Evolutionary conservation across 1,140 invertebrate species (phyloP).

Genomic region (Uloborus diversus): DNA sequence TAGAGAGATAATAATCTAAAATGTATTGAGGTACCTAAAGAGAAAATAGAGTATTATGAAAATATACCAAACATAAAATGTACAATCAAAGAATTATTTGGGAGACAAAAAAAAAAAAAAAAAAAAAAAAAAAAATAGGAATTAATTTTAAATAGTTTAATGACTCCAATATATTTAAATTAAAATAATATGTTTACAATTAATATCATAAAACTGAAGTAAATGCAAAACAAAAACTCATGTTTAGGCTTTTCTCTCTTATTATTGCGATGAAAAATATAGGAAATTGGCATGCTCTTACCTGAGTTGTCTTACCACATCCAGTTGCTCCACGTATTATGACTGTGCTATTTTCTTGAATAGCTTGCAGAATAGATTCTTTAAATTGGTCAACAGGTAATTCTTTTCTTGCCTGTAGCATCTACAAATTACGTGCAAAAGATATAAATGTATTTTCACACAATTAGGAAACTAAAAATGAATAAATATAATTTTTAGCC

Average conservation of each 20-base stretch:
- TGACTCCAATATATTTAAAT: not conserved
- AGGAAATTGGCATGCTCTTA: constrained; percentile 56
- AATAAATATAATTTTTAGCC: too few relatives aligned
- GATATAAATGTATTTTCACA: too few relatives aligned
- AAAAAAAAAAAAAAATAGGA: not conserved
- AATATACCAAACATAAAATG: too few relatives aligned
- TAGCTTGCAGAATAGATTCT: constrained; percentile 80
- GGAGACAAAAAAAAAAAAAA: not conserved
- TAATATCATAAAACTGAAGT: too few relatives aligned
- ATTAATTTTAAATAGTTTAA: not conserved
- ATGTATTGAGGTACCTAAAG: constrained; percentile 92
- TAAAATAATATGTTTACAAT: too few relatives aligned
- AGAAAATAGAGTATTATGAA: too few relatives aligned
- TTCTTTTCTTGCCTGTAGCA: constrained; percentile 73
- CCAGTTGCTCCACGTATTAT: constrained; percentile 92
- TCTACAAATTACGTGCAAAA: constrained; percentile 69
- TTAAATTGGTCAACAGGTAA: constrained; percentile 81
- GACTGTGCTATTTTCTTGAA: constrained; percentile 86
- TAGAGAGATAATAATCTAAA: constrained; percentile 91
- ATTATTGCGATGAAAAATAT: not conserved
- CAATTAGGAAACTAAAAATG: not conserved
- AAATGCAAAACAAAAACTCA: not conserved
- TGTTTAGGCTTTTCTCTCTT: not conserved
- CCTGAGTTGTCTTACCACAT: constrained; percentile 80
- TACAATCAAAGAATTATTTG: too few relatives aligned